Evolutionary conservation across 1,140 invertebrate genomes (phyloP).

Genomic region (Drosophila obscura): DNA sequence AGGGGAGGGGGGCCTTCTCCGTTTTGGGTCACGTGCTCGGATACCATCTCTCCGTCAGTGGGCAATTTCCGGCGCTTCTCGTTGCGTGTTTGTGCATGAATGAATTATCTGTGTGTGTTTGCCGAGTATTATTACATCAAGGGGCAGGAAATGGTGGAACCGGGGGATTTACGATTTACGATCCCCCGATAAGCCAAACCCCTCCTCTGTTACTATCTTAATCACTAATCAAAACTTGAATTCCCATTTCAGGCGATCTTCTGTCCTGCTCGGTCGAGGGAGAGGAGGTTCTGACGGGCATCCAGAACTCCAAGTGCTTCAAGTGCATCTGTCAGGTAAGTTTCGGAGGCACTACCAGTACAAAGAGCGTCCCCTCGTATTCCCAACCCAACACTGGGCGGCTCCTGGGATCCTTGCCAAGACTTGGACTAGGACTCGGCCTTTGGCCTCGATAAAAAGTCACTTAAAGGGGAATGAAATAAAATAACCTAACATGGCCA

Average conservation of each 20-base stretch:
- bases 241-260: conserved; percentile 58
- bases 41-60: conserved; percentile 79
- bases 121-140: conserved; percentile 57
- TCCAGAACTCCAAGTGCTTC: conserved; percentile 74
- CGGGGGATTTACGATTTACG: conserved; percentile 17
- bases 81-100: conserved; percentile 60
- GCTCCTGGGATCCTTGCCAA: conserved; percentile 60
- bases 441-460: conserved; percentile 57
- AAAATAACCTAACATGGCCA: conserved; percentile 51
- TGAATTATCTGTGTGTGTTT: conserved; percentile 71
- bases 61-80: conserved; percentile 68
- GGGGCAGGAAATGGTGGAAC: conserved; percentile 41
- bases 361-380: neutral
- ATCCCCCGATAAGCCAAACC: conserved; percentile 8
- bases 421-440: conserved; percentile 41
- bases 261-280: conserved; percentile 78
- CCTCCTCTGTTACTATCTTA: conserved; percentile 3
- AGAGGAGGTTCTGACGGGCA: conserved; percentile 64
- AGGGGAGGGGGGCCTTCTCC: conserved; percentile 22
- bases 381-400: neutral
- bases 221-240: conserved; percentile 16
- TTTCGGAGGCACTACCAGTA: neutral
- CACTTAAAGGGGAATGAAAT: conserved; percentile 48
- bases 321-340: conserved; percentile 79
- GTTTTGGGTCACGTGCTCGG: conserved; percentile 71